phyloP scores from a whole-genome alignment of 2,888 invertebrate genomes.

The Aphodius sticticus region DNA sequence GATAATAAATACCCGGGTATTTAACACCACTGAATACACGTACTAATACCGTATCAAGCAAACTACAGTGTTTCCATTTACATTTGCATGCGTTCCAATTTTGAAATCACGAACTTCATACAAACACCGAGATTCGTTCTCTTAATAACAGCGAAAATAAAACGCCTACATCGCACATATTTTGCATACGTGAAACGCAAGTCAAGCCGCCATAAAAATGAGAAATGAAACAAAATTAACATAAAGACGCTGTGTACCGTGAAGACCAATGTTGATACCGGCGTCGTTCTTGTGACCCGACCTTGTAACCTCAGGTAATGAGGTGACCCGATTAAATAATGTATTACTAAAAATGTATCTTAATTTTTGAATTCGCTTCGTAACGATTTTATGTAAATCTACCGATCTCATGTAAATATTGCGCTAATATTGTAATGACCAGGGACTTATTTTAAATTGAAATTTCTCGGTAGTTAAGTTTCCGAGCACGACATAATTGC shows the following conservation, averaged over 20 bases:
- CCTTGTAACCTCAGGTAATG: slow-evolving; percentile 11
- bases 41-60: too few species aligned
- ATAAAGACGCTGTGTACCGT: not conserved
- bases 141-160: not conserved
- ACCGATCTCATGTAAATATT: not conserved
- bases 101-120: not conserved
- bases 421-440: too few species aligned
- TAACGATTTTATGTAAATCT: not conserved
- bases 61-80: not conserved
- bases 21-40: too few species aligned
- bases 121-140: not conserved
- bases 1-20: too few species aligned
- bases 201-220: not conserved
- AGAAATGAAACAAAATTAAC: not conserved
- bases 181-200: slow-evolving; percentile 4
- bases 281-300: slow-evolving; percentile 17
- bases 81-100: not conserved
- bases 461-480: not conserved
- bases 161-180: not conserved
- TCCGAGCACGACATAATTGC: not conserved
- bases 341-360: slow-evolving; percentile 17
- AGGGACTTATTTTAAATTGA: slow-evolving; percentile 13
- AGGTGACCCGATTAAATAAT: slow-evolving; percentile 26
- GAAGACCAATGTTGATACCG: not conserved
- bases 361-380: slow-evolving; percentile 11